phyloP scores from a whole-genome alignment of 1,140 invertebrate genomes.

The Drosophila carrolli region DNA sequence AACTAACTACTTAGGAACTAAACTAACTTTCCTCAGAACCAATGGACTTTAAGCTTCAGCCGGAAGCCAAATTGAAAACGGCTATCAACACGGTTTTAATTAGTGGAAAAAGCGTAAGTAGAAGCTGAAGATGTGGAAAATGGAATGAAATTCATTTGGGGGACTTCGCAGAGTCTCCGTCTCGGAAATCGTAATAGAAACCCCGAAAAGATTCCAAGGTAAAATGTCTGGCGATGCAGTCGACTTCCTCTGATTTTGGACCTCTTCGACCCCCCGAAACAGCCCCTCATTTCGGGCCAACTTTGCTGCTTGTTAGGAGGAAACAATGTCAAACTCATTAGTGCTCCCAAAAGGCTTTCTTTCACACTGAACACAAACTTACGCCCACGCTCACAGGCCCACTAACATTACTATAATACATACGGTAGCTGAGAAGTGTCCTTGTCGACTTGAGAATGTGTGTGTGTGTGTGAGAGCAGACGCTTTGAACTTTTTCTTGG shows the following conservation, averaged over 20 bases:
- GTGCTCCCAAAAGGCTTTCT: slow-evolving; percentile 83
- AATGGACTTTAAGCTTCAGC: slow-evolving; percentile 43
- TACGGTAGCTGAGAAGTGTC: slow-evolving; percentile 45
- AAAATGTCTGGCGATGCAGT: slow-evolving; percentile 70
- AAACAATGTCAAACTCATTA: slow-evolving; percentile 83
- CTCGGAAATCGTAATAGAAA: slow-evolving; percentile 75
- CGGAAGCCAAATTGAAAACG: slow-evolving; percentile 57
- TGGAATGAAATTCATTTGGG: slow-evolving; percentile 71
- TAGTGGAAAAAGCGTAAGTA: slow-evolving; percentile 50
- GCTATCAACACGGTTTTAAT: slow-evolving; percentile 74
- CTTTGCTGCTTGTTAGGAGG: slow-evolving; percentile 79
- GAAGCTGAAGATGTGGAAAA: slow-evolving; percentile 35
- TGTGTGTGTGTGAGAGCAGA: slow-evolving; percentile 44
- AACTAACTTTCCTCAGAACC: not conserved
- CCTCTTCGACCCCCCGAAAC: not conserved
- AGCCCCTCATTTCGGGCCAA: slow-evolving; percentile 37
- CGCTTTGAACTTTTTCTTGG: slow-evolving; percentile 81
- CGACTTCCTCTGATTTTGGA: slow-evolving; percentile 45
- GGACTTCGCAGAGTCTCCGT: not conserved
- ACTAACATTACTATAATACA: slow-evolving; percentile 45
- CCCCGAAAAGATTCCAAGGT: slow-evolving; percentile 72
- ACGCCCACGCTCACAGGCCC: slow-evolving; percentile 27
- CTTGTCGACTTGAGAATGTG: slow-evolving; percentile 28
- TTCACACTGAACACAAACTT: slow-evolving; percentile 69
- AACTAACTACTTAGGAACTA: not conserved